phyloP scores from a whole-genome alignment of 2,113 vertebrate species.

The Oreochromis niloticus region DNA sequence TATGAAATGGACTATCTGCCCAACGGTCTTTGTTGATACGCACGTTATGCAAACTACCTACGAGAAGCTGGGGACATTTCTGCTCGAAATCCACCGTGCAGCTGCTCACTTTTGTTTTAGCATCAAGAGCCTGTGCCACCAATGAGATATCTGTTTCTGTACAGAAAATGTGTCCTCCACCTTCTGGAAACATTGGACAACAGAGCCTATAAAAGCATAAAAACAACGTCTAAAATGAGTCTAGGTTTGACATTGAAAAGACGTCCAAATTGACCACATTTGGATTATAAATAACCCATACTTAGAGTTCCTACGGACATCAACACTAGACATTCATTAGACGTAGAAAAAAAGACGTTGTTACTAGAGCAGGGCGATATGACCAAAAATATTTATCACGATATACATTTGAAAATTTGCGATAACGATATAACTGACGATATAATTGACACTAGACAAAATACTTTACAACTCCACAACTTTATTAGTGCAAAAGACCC shows the following conservation, averaged over 20 bases:
- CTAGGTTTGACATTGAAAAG: neutral
- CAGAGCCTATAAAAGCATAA: neutral
- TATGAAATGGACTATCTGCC: neutral
- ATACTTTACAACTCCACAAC: too few species aligned
- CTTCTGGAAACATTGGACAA: neutral
- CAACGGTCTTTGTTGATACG: rapidly evolving
- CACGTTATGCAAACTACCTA: neutral
- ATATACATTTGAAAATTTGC: too few species aligned
- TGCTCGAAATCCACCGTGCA: neutral
- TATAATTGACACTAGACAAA: too few species aligned
- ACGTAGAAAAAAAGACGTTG: neutral
- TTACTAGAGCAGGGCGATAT: neutral
- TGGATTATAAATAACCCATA: rapidly evolving
- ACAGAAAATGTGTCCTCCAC: neutral
- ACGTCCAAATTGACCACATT: neutral
- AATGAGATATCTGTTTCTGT: neutral
- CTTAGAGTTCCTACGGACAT: neutral
- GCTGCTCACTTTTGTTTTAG: neutral
- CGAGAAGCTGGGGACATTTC: neutral
- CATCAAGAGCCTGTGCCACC: neutral
- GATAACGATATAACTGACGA: too few species aligned
- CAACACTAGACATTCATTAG: neutral
- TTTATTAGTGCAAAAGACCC: too few species aligned
- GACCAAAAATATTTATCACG: too few species aligned
- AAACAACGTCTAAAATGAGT: neutral